Evolutionary conservation across 2,797 vertebrate genomes (phyloP).

Genomic region (Sphenodon punctatus): DNA sequence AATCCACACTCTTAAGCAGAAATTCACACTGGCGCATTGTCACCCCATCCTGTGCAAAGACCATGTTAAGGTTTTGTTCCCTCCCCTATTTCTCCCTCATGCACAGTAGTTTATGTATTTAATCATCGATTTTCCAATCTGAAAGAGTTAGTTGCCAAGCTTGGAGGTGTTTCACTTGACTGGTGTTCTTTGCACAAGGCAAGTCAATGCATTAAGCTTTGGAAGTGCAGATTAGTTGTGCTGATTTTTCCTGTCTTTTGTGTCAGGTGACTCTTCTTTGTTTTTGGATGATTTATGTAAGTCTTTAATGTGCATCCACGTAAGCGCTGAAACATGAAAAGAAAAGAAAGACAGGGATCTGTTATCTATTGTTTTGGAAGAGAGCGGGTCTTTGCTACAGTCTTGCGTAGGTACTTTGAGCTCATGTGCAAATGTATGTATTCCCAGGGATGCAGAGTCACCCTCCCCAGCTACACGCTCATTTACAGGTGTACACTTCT

Average conservation of each 20-base stretch:
- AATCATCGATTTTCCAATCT: not conserved
- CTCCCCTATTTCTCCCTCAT: not conserved
- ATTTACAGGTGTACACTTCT: slow-evolving; percentile 97
- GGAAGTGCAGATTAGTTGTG: not conserved
- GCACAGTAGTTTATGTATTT: not conserved
- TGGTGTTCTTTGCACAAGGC: not conserved
- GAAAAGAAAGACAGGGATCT: slow-evolving; percentile 15
- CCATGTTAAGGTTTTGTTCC: not conserved
- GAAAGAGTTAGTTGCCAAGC: not conserved
- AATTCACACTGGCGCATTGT: not conserved
- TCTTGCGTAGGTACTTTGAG: not conserved
- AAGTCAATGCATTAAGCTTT: slow-evolving; percentile 39
- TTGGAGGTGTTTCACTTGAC: not conserved
- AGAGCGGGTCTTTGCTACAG: slow-evolving; percentile 19
- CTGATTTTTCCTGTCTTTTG: not conserved
- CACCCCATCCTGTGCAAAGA: slow-evolving; percentile 35
- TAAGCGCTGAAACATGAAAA: not conserved
- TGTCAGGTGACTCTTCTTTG: not conserved
- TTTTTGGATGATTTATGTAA: slow-evolving; percentile 5
- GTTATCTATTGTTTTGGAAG: slow-evolving; percentile 10
- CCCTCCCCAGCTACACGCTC: slow-evolving; percentile 57
- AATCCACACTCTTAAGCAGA: slow-evolving; percentile 24
- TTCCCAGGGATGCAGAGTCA: not conserved
- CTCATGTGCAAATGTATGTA: slow-evolving; percentile 64
- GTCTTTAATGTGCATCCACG: slow-evolving; percentile 35